Evolutionary conservation across 2,888 invertebrate genomes (phyloP), one percentile per base, ranked within the genome.

Genomic region (Anodontia alba): DNA sequence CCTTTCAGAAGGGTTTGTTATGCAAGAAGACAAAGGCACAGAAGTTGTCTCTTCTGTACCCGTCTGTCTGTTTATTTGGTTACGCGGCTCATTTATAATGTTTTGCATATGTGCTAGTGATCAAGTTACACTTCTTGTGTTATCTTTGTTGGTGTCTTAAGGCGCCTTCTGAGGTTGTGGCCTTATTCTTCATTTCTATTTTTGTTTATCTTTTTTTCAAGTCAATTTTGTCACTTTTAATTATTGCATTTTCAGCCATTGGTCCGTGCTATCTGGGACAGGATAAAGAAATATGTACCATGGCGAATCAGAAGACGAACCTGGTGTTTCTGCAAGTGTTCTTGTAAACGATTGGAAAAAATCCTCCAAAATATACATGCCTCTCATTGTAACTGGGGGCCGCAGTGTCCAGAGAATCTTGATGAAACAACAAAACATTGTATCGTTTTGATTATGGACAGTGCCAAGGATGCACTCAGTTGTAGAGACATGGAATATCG

Each of bases 261-360:
- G 1, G 75, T 75, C 15, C n/a, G 36, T n/a, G 31, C 15, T 67
- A 31, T 75, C 1, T 68, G 49, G 31, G 20, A 12, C 15, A 46
- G 23, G 42, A 10, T 75, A 20, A 75, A 67, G 51, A 26, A 36
- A 12, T 67, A 54, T n/a, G 1, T 75, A 31, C 75, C 75, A 36
- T 75, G 75, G 33, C 51, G 75, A 42, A 46, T 75, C 7, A 38
- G 51, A 26, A 67, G 68, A 46, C 67, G 75, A 33, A 49, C 75
- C 8, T 75, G 75, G 75, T 75, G 75, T 33, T 75, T 75, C 31
- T 75, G 75, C 36, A 67, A 75, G 38, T 75, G 75, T 29, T 75
- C 75, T 5, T 75, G 75, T 26, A 75, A 51, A 67, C 38, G 23
- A 31, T 26, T 75, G 68, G 51, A 67, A 23, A 29, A 46, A 33